Conservation (phyloP, 2,113 vertebrate genomes). For the Monopterus albus region DNA sequence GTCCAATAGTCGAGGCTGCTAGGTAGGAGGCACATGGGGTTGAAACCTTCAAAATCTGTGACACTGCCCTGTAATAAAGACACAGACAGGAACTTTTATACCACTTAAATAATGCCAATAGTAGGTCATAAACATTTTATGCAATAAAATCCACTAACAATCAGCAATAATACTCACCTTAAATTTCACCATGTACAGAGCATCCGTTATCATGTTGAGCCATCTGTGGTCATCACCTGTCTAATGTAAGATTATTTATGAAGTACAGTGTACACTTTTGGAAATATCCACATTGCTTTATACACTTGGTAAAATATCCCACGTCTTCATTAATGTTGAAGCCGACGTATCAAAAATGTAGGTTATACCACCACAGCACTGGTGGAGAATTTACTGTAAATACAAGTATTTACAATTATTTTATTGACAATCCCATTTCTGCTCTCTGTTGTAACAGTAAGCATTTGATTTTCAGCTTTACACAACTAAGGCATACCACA, state of each 20-base stretch:
- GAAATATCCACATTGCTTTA: too few relatives aligned
- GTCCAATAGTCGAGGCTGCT: conserved; percentile 92
- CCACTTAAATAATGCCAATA: not conserved
- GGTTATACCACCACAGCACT: not conserved
- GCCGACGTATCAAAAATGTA: not conserved
- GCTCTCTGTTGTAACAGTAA: not conserved
- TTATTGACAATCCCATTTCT: too few relatives aligned
- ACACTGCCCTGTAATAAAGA: conserved; percentile 83
- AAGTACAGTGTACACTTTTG: too few relatives aligned
- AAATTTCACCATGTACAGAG: conserved; percentile 95
- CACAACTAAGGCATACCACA: not conserved
- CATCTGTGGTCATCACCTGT: conserved; percentile 87
- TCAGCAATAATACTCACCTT: conserved; percentile 82
- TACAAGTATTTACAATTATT: too few relatives aligned
- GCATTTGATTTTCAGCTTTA: not conserved
- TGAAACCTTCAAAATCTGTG: conserved; percentile 91
- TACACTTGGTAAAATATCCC: too few relatives aligned
- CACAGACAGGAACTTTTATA: not conserved
- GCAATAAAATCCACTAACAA: not conserved
- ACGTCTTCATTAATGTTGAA: too few relatives aligned
- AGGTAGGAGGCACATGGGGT: conserved; percentile 94
- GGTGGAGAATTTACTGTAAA: not conserved
- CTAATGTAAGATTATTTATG: too few relatives aligned
- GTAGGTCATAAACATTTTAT: not conserved
- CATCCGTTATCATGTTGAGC: conserved; percentile 92